Conservation (phyloP, 2,797 vertebrate genomes). For the Micropoecilia bifurca region DNA sequence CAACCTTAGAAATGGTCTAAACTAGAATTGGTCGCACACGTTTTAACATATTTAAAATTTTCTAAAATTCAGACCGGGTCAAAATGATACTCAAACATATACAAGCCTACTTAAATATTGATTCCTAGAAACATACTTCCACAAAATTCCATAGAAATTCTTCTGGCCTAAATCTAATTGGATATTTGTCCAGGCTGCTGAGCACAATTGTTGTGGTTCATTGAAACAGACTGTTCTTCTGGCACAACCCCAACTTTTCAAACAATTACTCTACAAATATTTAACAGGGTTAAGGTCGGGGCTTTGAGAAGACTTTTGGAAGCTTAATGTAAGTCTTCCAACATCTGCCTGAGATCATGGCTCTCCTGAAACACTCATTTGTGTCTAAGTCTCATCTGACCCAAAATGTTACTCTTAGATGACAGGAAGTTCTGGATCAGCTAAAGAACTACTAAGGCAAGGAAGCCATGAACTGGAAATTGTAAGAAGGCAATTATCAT, state of each 20-base stretch:
- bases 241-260: not conserved
- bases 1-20: not conserved
- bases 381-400: not conserved
- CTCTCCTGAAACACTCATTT: not conserved
- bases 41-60: not conserved
- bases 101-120: not conserved
- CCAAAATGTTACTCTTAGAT: not conserved
- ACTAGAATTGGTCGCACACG: not conserved
- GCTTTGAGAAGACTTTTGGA: not conserved
- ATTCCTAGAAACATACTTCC: not conserved
- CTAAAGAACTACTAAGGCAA: not conserved
- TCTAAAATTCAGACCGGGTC: not conserved
- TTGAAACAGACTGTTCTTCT: not conserved
- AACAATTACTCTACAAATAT: not conserved
- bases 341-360: not conserved
- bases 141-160: not conserved
- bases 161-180: not conserved
- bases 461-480: not conserved
- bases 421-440: not conserved
- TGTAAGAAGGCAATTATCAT: not conserved
- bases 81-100: not conserved
- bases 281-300: not conserved
- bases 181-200: not conserved
- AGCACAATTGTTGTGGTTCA: not conserved
- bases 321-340: not conserved